Percentiles rank a stretch among this genome's conserved stretches.
These are phyloP conservation scores for Furcula furcula DNA, from an alignment of 2,888 invertebrate species.

Conservation along the genomic window DNA sequence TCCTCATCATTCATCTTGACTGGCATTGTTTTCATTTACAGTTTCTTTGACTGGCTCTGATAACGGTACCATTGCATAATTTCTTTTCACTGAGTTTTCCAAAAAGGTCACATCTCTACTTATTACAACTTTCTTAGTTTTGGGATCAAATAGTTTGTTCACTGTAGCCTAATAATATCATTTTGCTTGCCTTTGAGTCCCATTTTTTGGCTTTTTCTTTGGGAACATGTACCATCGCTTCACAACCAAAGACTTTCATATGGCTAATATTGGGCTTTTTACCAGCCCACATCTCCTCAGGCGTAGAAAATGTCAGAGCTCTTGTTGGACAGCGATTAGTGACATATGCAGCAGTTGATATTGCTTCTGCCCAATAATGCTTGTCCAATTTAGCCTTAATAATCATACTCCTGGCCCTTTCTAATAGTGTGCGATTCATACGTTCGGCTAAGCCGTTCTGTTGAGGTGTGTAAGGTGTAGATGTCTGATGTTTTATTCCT, in stretches of 20 bases:
- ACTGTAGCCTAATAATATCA: constrained; percentile 1
- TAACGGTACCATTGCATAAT: neutral
- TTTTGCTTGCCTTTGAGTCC: constrained; percentile 2
- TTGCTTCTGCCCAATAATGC: constrained; percentile 11
- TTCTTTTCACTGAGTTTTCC: constrained; percentile 1
- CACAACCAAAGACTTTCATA: constrained; percentile 4
- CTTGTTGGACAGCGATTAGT: neutral
- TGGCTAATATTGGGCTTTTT: constrained; percentile 1
- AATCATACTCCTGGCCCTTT: constrained; percentile 7
- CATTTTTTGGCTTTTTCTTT: constrained; percentile 4
- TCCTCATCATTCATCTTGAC: neutral
- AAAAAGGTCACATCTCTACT: constrained; percentile 4
- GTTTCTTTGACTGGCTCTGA: neutral
- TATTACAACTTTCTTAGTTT: neutral
- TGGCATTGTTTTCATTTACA: neutral
- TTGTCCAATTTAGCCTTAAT: constrained; percentile 1
- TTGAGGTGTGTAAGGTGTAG: constrained; percentile 26
- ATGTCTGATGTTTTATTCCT: constrained; percentile 23
- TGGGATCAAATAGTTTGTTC: neutral
- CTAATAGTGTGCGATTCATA: constrained; percentile 12
- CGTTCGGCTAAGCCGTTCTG: constrained; percentile 36
- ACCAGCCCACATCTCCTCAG: neutral
- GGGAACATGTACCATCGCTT: constrained; percentile 2
- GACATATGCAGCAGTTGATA: constrained; percentile 5
- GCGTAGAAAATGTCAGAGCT: neutral